A percentile compares a stretch with the other conserved stretches of the same genome.
Evolutionary conservation across 2,113 vertebrate genomes (phyloP).

Genomic region (Tonatia bakeri): DNA sequence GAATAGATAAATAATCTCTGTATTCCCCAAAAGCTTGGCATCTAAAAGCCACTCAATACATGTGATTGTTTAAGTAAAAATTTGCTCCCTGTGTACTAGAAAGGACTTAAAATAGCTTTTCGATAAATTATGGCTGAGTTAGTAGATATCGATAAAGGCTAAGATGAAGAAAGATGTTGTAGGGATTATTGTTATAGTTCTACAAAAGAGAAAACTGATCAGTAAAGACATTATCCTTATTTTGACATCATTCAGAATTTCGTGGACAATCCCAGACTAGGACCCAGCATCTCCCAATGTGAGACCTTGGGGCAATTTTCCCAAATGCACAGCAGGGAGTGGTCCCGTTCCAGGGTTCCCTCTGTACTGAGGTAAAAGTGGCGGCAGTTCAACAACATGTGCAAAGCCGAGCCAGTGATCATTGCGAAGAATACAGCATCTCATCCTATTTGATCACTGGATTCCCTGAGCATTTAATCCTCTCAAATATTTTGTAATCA

Average conservation of each 20-base stretch:
- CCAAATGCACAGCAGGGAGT: neutral
- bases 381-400: slow-evolving; percentile 58
- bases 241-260: neutral
- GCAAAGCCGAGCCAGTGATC: slow-evolving; percentile 72
- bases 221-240: neutral
- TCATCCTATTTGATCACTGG: slow-evolving; percentile 77
- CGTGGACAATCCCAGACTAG: neutral
- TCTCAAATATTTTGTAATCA: slow-evolving; percentile 90
- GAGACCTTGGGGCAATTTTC: neutral
- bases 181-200: neutral
- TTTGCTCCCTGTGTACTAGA: neutral
- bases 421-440: slow-evolving; percentile 75
- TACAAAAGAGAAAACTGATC: neutral
- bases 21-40: neutral
- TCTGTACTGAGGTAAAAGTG: slow-evolving; percentile 58
- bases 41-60: neutral
- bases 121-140: neutral
- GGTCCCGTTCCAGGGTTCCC: slow-evolving; percentile 44
- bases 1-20: neutral
- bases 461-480: slow-evolving; percentile 85
- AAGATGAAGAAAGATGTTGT: neutral
- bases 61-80: neutral
- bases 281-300: neutral
- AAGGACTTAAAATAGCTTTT: slow-evolving; percentile 4
- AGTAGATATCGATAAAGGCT: neutral